A percentile compares a stretch with the other conserved stretches of the same genome.
Evolutionary conservation across 2,888 invertebrate genomes (phyloP).

Genomic region (Hesperia comma): DNA sequence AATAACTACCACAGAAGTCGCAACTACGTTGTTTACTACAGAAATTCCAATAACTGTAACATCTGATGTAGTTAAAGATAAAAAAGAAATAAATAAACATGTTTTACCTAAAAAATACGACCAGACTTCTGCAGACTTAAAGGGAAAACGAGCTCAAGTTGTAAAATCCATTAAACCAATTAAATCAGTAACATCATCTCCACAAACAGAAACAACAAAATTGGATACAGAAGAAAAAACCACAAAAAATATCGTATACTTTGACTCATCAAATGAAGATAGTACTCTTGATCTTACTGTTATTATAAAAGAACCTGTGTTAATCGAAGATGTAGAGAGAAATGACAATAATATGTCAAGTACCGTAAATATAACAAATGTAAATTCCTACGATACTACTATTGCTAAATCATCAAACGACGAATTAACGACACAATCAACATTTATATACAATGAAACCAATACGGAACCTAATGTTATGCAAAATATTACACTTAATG

Average conservation of each 20-base stretch:
- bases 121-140: conserved; percentile 60
- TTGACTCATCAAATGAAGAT: conserved; percentile 53
- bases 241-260: conserved; percentile 36
- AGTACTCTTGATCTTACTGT: conserved; percentile 68
- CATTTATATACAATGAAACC: conserved; percentile 20
- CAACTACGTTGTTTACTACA: conserved; percentile 40
- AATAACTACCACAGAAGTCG: conserved; percentile 39
- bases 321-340: conserved; percentile 44
- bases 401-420: background rate
- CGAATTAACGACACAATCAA: conserved; percentile 36
- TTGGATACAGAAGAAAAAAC: conserved; percentile 29
- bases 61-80: conserved; percentile 49
- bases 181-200: conserved; percentile 15
- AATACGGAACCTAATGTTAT: conserved; percentile 29
- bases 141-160: conserved; percentile 49
- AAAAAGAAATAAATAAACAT: conserved; percentile 59
- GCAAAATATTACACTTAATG: conserved; percentile 39
- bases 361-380: background rate
- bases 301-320: conserved; percentile 62
- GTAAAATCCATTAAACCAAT: background rate
- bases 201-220: conserved; percentile 15
- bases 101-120: conserved; percentile 69
- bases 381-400: background rate
- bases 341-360: conserved; percentile 5
- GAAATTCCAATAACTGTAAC: conserved; percentile 45